Base-by-base conservation (phyloP, 2,888 invertebrate species). In the Caenorhabditis sulstoni region DNA sequence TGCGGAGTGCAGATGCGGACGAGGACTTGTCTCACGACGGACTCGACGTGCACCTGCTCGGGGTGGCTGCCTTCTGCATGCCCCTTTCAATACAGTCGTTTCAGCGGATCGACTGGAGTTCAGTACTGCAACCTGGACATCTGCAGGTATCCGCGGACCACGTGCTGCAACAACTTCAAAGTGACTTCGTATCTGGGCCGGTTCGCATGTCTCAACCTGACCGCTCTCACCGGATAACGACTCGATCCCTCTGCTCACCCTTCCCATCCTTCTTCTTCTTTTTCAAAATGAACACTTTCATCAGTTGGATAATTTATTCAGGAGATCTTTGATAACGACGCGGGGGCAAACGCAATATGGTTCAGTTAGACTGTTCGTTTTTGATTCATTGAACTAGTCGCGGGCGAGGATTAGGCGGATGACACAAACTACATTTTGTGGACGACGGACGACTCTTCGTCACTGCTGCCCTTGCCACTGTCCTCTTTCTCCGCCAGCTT, bases 111-210 rank as follows among this genome's bases (percentile, higher is more conserved):
- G 9, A 76, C 83, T 9, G 75, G 67, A 20, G 62, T 85, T 0
- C 82, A 85, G 68, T 82, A 83, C 68, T 85, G 85, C 50, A 85
- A 80, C 45, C 52, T 83, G 65, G 77, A 79, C 52, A 82, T 85
- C 50, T 85, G 85, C 62, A 61, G 82, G 64, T 83, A 83, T 53
- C 85, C 85, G 7, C 58, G 74, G 9, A 65, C 74, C 0, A 68
- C 85, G 5, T 85, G 85, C 45, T 85, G 85, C 55, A 77, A 81
- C 50, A 84, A 81, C 41, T 79, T 84, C 58, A 52, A 37, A 52
- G 79, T 79, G 44, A 47, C 74, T 3, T 68, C 79, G 0, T 79
- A 74, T 20, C 35, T 37, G 1, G 79, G 79, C 49, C 41, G 68
- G n/a, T 79, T 79, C 35, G 55, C 79, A 1, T 79, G 79, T 52